Evolutionary conservation across 2,113 vertebrate species (phyloP).

Genomic region (Plecotus auritus): DNA sequence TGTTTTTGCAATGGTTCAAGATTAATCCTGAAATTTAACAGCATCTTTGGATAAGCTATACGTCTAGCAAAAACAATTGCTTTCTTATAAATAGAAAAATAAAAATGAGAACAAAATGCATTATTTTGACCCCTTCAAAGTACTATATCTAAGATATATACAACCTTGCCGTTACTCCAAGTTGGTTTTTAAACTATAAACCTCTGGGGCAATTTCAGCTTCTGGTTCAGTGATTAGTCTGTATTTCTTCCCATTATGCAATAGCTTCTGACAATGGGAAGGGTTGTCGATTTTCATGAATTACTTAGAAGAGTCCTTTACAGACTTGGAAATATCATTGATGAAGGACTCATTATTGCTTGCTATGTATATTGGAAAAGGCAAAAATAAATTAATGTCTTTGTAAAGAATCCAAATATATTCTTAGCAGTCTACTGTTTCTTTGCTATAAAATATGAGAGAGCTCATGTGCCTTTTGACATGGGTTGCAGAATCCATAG

Average conservation of each 20-base stretch:
- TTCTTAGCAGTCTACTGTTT: conserved; percentile 75
- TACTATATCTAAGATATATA: neutral
- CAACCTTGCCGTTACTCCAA: neutral
- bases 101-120: neutral
- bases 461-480: conserved; percentile 88
- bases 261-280: conserved; percentile 81
- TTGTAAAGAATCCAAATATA: conserved; percentile 82
- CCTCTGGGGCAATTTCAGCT: conserved; percentile 86
- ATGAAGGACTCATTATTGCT: conserved; percentile 90
- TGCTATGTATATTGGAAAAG: conserved; percentile 87
- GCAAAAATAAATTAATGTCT: conserved; percentile 68
- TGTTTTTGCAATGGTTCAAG: neutral
- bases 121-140: neutral
- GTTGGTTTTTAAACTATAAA: conserved; percentile 37
- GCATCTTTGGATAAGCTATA: neutral
- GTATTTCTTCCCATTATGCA: conserved; percentile 84
- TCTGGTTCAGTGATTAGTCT: conserved; percentile 85
- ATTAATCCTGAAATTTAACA: conserved; percentile 19
- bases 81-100: conserved; percentile 5
- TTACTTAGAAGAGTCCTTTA: conserved; percentile 81
- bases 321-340: conserved; percentile 84
- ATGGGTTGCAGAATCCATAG: conserved; percentile 82
- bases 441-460: conserved; percentile 82
- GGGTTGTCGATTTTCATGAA: conserved; percentile 86
- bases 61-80: neutral